Evolutionary conservation across 2,888 invertebrate genomes (phyloP).

Genomic region (Ectropis crepuscularia): DNA sequence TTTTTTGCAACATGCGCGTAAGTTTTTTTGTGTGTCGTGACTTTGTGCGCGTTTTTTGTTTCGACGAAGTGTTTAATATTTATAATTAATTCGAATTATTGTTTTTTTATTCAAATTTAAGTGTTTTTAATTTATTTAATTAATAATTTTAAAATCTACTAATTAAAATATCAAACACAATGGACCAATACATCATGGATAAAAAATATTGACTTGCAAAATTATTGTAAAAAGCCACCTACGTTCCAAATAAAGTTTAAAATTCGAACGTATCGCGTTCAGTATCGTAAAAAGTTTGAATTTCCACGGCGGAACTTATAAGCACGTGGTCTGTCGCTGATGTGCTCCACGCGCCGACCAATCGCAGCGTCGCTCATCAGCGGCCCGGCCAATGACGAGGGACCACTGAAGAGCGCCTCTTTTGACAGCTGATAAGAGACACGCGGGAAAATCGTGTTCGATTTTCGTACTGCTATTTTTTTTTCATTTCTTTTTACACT

Average conservation of each 20-base stretch:
- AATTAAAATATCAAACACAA: constrained; percentile 11
- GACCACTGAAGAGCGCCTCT: constrained; percentile 72
- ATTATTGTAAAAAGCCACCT: constrained; percentile 2
- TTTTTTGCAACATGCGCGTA: constrained; percentile 45
- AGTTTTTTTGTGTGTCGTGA: constrained; percentile 41
- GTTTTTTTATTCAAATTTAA: constrained; percentile 17
- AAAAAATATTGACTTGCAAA: constrained; percentile 12
- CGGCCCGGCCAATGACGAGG: constrained; percentile 64
- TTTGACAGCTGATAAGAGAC: constrained; percentile 80
- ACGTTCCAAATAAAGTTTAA: constrained; percentile 13
- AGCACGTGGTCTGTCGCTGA: constrained; percentile 82
- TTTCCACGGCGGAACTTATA: constrained; percentile 73
- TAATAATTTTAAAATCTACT: not conserved
- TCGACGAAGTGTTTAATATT: constrained; percentile 5
- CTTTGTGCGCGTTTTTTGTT: constrained; percentile 2
- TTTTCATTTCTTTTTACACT: not conserved
- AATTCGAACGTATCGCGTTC: constrained; percentile 16
- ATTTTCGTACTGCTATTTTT: constrained; percentile 31
- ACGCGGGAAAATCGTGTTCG: constrained; percentile 43
- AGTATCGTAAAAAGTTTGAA: constrained; percentile 67
- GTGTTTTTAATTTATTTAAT: not conserved
- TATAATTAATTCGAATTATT: constrained; percentile 10
- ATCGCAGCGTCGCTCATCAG: constrained; percentile 74
- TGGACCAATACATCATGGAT: not conserved
- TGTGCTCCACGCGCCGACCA: constrained; percentile 71